These are phyloP conservation scores for Drosophila peninsularis DNA, from an alignment of 2,888 invertebrate genomes.

Conservation along the genomic window DNA sequence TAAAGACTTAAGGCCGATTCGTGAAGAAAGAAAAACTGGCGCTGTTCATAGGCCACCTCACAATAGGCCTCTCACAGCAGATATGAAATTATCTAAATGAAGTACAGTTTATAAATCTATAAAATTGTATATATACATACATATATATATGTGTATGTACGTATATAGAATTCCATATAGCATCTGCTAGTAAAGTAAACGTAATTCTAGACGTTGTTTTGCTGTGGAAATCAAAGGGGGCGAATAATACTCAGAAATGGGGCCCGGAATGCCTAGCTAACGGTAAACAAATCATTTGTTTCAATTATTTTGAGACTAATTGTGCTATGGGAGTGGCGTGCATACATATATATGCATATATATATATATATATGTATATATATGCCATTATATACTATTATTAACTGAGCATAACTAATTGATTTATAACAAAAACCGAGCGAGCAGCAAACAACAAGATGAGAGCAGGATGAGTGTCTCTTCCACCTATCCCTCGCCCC, in stretches of 20 bases:
- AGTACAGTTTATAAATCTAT: slow-evolving; percentile 5
- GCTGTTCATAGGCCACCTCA: background rate
- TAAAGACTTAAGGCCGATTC: slow-evolving; percentile 20
- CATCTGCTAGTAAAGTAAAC: background rate
- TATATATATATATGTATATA: background rate
- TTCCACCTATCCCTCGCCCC: background rate
- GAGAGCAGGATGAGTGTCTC: slow-evolving; percentile 18
- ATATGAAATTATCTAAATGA: slow-evolving; percentile 26
- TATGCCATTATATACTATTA: background rate
- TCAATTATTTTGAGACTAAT: slow-evolving; percentile 20
- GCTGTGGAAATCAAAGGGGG: background rate
- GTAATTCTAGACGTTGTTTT: background rate
- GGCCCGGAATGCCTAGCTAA: background rate
- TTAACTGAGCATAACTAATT: slow-evolving; percentile 29
- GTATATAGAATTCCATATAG: background rate
- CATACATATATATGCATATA: background rate
- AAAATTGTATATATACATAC: background rate
- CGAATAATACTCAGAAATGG: slow-evolving; percentile 8
- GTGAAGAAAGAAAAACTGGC: background rate
- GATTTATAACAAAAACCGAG: slow-evolving; percentile 44
- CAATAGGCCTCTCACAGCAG: background rate
- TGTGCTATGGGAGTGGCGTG: slow-evolving; percentile 12
- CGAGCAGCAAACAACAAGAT: background rate
- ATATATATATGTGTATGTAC: background rate
- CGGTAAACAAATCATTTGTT: slow-evolving; percentile 21